Conservation (phyloP, 2,113 vertebrate genomes). For the Stigmatopora nigra region DNA sequence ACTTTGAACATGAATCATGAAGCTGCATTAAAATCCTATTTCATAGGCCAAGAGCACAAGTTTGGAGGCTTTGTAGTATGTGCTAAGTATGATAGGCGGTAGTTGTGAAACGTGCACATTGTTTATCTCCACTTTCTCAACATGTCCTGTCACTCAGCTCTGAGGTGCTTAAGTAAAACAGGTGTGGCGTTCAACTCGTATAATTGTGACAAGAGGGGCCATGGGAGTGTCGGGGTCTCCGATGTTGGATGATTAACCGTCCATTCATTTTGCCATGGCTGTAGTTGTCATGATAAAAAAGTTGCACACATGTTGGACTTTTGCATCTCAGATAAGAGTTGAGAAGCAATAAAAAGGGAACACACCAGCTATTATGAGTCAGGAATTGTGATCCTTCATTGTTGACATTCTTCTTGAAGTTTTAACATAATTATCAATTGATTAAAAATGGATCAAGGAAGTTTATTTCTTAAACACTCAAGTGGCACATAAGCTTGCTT, state of each 20-base stretch:
- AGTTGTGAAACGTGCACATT: not conserved
- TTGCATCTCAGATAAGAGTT: not conserved
- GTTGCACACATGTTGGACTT: not conserved
- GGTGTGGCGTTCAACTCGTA: slow-evolving; percentile 1
- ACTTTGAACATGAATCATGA: not conserved
- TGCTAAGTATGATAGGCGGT: not conserved
- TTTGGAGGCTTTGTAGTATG: not conserved
- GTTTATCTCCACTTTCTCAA: slow-evolving; percentile 8
- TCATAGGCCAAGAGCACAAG: too few species aligned
- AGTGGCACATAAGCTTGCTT: too few species aligned
- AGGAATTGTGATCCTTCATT: too few species aligned
- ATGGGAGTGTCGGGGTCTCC: slow-evolving; percentile 3
- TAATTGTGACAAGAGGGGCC: not conserved
- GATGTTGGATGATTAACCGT: slow-evolving; percentile 2
- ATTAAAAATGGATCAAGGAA: too few species aligned
- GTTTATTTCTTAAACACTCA: too few species aligned
- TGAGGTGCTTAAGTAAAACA: not conserved
- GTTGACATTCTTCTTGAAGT: too few species aligned
- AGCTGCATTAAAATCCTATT: not conserved
- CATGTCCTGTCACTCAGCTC: not conserved
- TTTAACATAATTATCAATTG: too few species aligned
- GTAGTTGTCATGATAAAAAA: not conserved
- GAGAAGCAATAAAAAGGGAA: slow-evolving; percentile 4
- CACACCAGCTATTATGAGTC: not conserved
- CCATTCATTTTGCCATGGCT: not conserved